These are phyloP conservation scores for Sternotherus odoratus DNA, from an alignment of 2,797 vertebrate species.

Conservation along the genomic window DNA sequence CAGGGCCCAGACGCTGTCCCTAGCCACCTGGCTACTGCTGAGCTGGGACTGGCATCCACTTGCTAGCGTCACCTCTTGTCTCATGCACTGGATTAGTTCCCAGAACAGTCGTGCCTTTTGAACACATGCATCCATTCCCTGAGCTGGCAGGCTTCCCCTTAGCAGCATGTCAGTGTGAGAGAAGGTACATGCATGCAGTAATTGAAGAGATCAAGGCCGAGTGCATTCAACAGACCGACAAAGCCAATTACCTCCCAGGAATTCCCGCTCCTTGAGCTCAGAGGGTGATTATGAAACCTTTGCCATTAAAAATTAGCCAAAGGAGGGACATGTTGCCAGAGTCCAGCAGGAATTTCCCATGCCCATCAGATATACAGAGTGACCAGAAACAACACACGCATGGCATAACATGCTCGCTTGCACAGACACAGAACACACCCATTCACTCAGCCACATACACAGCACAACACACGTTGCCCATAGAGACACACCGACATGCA, in stretches of 20 bases:
- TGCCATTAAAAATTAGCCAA: slow-evolving; percentile 78
- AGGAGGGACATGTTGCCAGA: slow-evolving; percentile 59
- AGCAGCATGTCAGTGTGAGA: slow-evolving; percentile 22
- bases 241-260: slow-evolving; percentile 80
- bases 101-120: slow-evolving; percentile 18
- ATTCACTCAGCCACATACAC: background rate
- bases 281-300: slow-evolving; percentile 77
- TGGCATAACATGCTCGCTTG: background rate
- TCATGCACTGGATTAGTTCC: background rate
- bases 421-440: background rate
- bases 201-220: slow-evolving; percentile 79
- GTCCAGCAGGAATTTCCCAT: slow-evolving; percentile 68
- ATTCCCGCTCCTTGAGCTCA: slow-evolving; percentile 76
- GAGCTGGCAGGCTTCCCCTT: slow-evolving; percentile 39
- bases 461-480: background rate
- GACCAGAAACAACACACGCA: background rate
- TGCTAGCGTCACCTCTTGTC: background rate
- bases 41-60: background rate
- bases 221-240: slow-evolving; percentile 72
- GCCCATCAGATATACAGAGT: slow-evolving; percentile 31
- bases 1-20: background rate
- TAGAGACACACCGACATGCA: background rate
- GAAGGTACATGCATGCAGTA: slow-evolving; percentile 60
- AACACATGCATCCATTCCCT: slow-evolving; percentile 45
- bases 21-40: background rate